Percentiles rank a stretch among this genome's conserved stretches.
Evolutionary conservation across 2,113 vertebrate genomes (phyloP).

Genomic region (Abramis brama): DNA sequence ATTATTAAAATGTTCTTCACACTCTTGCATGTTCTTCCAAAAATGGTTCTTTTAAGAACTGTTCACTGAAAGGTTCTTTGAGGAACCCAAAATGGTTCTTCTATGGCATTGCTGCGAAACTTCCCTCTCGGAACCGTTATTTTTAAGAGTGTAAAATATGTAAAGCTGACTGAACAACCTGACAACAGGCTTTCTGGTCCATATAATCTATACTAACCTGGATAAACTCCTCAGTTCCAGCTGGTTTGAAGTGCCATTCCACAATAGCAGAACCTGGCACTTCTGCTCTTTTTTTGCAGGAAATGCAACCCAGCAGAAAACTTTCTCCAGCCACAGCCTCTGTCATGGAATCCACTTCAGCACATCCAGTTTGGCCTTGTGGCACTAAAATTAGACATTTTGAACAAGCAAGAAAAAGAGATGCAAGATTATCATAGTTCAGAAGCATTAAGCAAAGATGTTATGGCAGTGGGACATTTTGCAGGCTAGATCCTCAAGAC

Average conservation of each 20-base stretch:
- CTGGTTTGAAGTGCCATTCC: conserved; percentile 83
- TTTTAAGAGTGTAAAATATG: no score
- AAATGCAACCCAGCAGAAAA: conserved; percentile 87
- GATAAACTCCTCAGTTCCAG: conserved; percentile 72
- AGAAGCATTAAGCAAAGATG: background rate
- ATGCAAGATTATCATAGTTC: background rate
- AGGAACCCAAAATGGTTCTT: no score
- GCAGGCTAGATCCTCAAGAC: background rate
- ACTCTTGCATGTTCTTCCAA: no score
- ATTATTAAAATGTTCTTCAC: no score
- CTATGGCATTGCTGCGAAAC: no score
- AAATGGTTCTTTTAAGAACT: no score
- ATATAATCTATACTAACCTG: conserved; percentile 64
- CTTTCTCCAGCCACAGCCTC: conserved; percentile 78
- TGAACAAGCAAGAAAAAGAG: background rate
- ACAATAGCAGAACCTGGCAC: conserved; percentile 75
- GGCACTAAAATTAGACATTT: conserved; percentile 62
- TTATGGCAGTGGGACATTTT: background rate
- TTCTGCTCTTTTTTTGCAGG: conserved; percentile 87
- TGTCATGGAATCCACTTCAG: conserved; percentile 86
- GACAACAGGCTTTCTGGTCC: background rate
- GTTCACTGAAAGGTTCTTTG: no score
- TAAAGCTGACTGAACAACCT: background rate
- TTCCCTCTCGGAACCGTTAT: no score
- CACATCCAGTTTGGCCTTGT: conserved; percentile 76